Evolutionary conservation across 2,113 vertebrate species (phyloP).

Genomic region (Himantopus leucocephalus): DNA sequence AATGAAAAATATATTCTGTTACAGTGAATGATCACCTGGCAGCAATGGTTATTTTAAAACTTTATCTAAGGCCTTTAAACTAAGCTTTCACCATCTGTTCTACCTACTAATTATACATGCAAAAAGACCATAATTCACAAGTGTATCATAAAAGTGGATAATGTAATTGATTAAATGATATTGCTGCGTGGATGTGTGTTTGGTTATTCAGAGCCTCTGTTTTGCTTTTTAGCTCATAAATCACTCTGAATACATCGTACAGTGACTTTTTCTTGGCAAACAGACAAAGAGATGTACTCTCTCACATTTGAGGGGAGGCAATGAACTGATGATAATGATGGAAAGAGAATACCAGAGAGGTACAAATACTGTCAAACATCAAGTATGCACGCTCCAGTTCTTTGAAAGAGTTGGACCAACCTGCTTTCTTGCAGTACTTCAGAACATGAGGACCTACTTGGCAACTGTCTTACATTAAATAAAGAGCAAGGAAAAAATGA

Average conservation of each 20-base stretch:
- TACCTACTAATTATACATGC: constrained; percentile 56
- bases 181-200: not conserved
- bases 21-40: constrained; percentile 57
- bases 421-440: not conserved
- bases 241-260: not conserved
- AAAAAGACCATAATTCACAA: constrained; percentile 52
- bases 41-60: constrained; percentile 53
- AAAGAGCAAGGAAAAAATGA: not conserved
- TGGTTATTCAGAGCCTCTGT: constrained; percentile 31
- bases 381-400: not conserved
- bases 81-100: constrained; percentile 59
- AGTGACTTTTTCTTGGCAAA: constrained; percentile 39
- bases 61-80: constrained; percentile 45
- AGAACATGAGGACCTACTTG: not conserved
- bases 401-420: not conserved
- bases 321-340: not conserved
- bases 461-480: not conserved
- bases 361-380: not conserved
- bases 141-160: constrained; percentile 29
- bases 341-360: not conserved
- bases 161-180: constrained; percentile 60
- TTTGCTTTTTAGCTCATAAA: constrained; percentile 54
- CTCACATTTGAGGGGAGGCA: not conserved
- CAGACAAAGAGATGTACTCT: not conserved
- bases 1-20: not conserved